These are phyloP conservation scores for Mellilla xanthometata DNA, from an alignment of 2,888 invertebrate genomes.

Conservation along the genomic window DNA sequence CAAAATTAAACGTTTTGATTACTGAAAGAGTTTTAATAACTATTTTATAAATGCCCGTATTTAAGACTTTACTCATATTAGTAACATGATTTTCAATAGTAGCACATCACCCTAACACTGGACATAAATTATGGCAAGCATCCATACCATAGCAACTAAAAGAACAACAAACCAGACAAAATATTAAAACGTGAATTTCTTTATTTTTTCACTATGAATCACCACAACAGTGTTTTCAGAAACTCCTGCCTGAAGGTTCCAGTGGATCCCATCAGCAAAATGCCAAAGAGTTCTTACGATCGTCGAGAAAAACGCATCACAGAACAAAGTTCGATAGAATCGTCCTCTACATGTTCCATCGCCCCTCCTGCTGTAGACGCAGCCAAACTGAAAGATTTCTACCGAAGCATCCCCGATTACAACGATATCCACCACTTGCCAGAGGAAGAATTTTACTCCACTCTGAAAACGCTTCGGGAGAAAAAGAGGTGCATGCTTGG, in stretches of 20 bases:
- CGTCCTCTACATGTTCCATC: constrained; percentile 55
- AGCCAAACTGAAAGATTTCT: constrained; percentile 86
- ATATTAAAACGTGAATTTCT: constrained; percentile 12
- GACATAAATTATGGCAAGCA: constrained; percentile 1
- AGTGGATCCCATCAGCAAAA: constrained; percentile 87
- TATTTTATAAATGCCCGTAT: no score
- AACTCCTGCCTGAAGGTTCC: constrained; percentile 89
- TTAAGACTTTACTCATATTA: no score
- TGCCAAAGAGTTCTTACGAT: constrained; percentile 88
- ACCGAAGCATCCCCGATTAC: constrained; percentile 91
- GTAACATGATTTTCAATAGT: no score
- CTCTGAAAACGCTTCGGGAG: constrained; percentile 85
- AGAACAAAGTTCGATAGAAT: constrained; percentile 64
- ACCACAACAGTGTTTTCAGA: constrained; percentile 85
- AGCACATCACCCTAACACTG: background rate
- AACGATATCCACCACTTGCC: constrained; percentile 89
- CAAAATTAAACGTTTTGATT: no score
- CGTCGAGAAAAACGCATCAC: constrained; percentile 68
- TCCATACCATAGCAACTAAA: constrained; percentile 32
- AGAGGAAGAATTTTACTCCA: constrained; percentile 88
- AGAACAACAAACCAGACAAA: constrained; percentile 25
- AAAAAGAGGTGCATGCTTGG: constrained; percentile 82
- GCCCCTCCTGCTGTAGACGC: constrained; percentile 69
- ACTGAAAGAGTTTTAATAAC: no score
- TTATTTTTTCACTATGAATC: constrained; percentile 55